Conservation (phyloP, 2,888 invertebrate species). For the Agonum fuliginosum region DNA sequence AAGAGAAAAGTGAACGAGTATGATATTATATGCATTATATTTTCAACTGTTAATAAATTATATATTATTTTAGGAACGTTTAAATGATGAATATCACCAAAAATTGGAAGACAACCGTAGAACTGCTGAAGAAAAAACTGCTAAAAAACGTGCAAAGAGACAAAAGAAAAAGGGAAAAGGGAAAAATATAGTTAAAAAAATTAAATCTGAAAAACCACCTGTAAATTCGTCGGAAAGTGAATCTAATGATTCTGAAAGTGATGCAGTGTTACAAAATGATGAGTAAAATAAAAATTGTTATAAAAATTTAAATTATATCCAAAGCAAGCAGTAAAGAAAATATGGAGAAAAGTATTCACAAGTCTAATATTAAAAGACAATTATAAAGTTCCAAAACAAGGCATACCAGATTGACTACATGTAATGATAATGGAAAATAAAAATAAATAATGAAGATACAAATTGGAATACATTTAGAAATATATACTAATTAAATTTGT, state of each 20-base stretch:
- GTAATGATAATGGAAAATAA: constrained; percentile 66
- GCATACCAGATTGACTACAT: too few relatives aligned
- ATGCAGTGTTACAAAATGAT: constrained; percentile 60
- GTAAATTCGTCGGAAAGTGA: constrained; percentile 65
- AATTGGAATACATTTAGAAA: too few relatives aligned
- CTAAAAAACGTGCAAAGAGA: constrained; percentile 94
- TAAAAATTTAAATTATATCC: constrained; percentile 65
- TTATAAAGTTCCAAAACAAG: too few relatives aligned
- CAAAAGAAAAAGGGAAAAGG: constrained; percentile 82
- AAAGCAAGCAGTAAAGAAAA: constrained; percentile 40
- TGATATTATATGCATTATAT: constrained; percentile 21
- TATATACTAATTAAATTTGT: too few relatives aligned
- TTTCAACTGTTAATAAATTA: not conserved
- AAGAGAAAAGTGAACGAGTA: constrained; percentile 90
- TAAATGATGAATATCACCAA: constrained; percentile 87
- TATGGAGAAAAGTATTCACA: constrained; percentile 60
- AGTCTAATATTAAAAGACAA: too few relatives aligned
- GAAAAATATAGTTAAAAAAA: constrained; percentile 67
- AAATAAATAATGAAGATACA: too few relatives aligned
- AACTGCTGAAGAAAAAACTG: constrained; percentile 86
- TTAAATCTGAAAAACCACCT: constrained; percentile 67
- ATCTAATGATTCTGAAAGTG: constrained; percentile 61
- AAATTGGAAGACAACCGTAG: constrained; percentile 86
- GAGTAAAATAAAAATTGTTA: constrained; percentile 67
- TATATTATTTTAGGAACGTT: constrained; percentile 79